Base-by-base conservation (phyloP, 2,797 vertebrate species). In the Lagocephalus sceleratus region DNA sequence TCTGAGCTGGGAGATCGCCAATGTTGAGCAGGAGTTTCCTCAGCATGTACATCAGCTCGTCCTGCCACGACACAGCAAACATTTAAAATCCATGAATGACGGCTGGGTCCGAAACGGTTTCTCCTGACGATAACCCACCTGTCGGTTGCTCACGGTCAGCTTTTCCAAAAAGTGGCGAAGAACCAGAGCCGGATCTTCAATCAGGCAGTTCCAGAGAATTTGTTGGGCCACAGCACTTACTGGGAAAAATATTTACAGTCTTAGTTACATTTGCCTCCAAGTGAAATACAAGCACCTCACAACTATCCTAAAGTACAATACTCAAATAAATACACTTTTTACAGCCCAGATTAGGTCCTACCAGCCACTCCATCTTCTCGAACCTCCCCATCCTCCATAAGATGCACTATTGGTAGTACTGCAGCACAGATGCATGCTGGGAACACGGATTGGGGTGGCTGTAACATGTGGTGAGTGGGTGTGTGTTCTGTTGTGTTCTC, bases 371-470 rank as follows among this genome's bases (percentile, higher is more conserved):
- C 97, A 44, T 99, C 97, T 54, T 99, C 97, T 42, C 95, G 92
- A 59, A 99, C 95, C 71, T 96, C 96, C 40, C 97, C 96, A 0
- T 99, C 97, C 85, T 99, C 97, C 97, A 99, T 98, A 57, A 99
- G 85, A 63, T 99, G 97, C 63, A 98, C 97, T 32, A 99, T 99
- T 2, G 97, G 97, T 3, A 99, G 88, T 32, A 99, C 96, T 0
- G 96, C 94, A 5, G 97, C 97, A 87, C 97, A 99, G 76, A 99
- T 99, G 87, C 97, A 99, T 1, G 97, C 95, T 84, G 97, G 97
- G 83, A 99, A 99, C 47, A 99, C 97, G 0, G 95, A 95, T 71
- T 99, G 97, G 0, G 97, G 97, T 0, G 97, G 97, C 38, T 99
- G 97, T 6, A 96, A 88, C 76, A 95, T 92, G 14, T 99, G 96